phyloP scores from a whole-genome alignment of 1,140 invertebrate species.

The Drosophila cardini region DNA sequence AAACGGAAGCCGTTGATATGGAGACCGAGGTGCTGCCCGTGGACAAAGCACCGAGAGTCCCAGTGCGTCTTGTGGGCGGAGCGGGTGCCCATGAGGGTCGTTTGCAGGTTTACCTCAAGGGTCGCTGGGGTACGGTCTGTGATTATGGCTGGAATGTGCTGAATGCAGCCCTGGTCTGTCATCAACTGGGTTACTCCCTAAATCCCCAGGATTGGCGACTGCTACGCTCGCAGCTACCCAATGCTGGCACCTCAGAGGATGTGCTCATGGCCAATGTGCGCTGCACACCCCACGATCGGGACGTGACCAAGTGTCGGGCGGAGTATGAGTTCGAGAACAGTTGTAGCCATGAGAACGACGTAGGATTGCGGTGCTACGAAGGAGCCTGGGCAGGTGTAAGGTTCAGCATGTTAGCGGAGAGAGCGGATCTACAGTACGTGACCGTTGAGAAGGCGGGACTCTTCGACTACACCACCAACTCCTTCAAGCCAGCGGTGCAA shows the following conservation, averaged over 20 bases:
- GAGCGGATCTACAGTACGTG: slow-evolving; percentile 94
- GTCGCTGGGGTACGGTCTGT: slow-evolving; percentile 98
- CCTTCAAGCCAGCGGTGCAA: slow-evolving; percentile 96
- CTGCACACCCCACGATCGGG: slow-evolving; percentile 96
- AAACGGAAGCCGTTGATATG: slow-evolving; percentile 84
- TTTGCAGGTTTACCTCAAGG: slow-evolving; percentile 91
- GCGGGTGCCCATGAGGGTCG: slow-evolving; percentile 91
- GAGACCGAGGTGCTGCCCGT: slow-evolving; percentile 86
- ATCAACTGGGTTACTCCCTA: slow-evolving; percentile 96
- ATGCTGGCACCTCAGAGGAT: slow-evolving; percentile 90
- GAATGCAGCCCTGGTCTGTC: slow-evolving; percentile 96
- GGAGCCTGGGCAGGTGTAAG: slow-evolving; percentile 96
- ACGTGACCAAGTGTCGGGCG: slow-evolving; percentile 94
- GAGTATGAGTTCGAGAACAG: slow-evolving; percentile 95
- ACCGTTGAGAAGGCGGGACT: slow-evolving; percentile 96
- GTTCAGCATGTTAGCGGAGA: slow-evolving; percentile 93
- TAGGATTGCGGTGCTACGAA: slow-evolving; percentile 94
- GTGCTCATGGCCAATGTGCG: slow-evolving; percentile 94
- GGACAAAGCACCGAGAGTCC: slow-evolving; percentile 86
- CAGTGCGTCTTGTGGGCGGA: slow-evolving; percentile 91
- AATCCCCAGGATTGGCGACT: slow-evolving; percentile 97
- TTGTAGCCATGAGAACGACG: slow-evolving; percentile 94
- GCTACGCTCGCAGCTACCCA: slow-evolving; percentile 91
- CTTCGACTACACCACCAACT: slow-evolving; percentile 95
- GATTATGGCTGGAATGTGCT: slow-evolving; percentile 97